phyloP scores from a whole-genome alignment of 1,140 invertebrate genomes.

The Macrobrachium nipponense region DNA sequence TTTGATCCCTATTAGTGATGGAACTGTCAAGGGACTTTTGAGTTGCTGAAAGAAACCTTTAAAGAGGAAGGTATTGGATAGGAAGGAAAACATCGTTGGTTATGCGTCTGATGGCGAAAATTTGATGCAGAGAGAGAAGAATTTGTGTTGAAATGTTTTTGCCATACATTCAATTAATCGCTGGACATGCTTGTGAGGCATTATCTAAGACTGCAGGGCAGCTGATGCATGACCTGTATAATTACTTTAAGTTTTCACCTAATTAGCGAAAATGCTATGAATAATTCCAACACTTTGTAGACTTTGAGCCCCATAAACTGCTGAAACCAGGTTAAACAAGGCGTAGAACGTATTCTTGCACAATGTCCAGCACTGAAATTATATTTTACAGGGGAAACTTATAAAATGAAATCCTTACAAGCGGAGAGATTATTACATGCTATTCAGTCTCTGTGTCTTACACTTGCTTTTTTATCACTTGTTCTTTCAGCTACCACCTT shows the following conservation, averaged over 20 bases:
- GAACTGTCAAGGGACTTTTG: constrained; percentile 24
- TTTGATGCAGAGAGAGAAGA: constrained; percentile 21
- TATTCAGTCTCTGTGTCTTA: too few relatives aligned
- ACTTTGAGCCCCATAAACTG: constrained; percentile 26
- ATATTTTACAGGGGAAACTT: constrained; percentile 12
- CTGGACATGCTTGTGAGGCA: constrained; percentile 26
- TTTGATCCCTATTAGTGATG: constrained; percentile 1
- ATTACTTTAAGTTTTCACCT: constrained; percentile 17
- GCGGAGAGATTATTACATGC: constrained; percentile 24
- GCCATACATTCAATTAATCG: constrained; percentile 29
- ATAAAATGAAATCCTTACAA: not conserved
- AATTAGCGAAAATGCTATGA: constrained; percentile 17
- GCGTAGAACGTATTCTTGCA: not conserved
- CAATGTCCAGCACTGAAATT: constrained; percentile 19
- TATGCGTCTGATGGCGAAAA: too few relatives aligned
- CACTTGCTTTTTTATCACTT: too few relatives aligned
- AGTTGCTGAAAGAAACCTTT: constrained; percentile 27
- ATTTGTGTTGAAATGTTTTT: constrained; percentile 30
- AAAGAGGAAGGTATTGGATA: constrained; percentile 26
- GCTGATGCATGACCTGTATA: constrained; percentile 15
- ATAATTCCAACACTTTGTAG: constrained; percentile 28
- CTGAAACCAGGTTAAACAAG: constrained; percentile 26
- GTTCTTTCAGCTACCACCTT: too few relatives aligned
- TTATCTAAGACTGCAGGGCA: constrained; percentile 20
- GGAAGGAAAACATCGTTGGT: constrained; percentile 20